Evolutionary conservation across 2,888 invertebrate species (phyloP), one percentile per base, ranked within the genome.

Genomic region (Metalampra italica): DNA sequence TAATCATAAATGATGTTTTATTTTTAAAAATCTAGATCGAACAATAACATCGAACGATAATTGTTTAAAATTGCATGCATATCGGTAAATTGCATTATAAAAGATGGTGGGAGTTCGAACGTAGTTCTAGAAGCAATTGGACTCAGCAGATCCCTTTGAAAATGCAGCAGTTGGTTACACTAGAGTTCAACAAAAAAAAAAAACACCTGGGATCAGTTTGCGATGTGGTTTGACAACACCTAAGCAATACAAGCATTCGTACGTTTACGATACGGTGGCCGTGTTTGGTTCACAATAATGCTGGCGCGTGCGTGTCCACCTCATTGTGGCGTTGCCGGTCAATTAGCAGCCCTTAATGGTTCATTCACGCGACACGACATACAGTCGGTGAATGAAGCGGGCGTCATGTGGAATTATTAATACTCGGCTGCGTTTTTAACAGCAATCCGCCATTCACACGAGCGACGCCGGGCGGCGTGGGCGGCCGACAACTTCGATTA

Each of bases 281-380:
- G 52, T 54, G 53, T 62, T 62, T 61, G 57, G 53, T 52, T 57
- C 50, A 62, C 61, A 62, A 59, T 58, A 54, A 50, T 47, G 49
- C 46, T 44, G 36, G 11, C 45, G 59, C 59, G 75, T 54, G 75
- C 76, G 75, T 82, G 82, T 68, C 66, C 67, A 64, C 62, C 64
- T 64, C 66, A 75, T 71, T 75, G 74, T 75, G 64, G 56, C 62
- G 54, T 67, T 66, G 69, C 65, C 73, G 64, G 66, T 71, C 78
- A 82, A 83, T 86, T 82, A 84, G 71, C 73, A 77, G 72, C 82
- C 82, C 79, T 77, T 82, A 82, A 82, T 82, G 71, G 55, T 55
- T 64, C 75, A 78, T 81, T 82, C 81, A 85, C 75, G 82, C 83
- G 67, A 82, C 60, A n/a, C n/a, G n/a, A n/a, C n/a, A n/a, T n/a